Percentiles rank a stretch among this genome's conserved stretches.
Conservation (phyloP, 2,113 vertebrate genomes). For the Choloepus hoffmanni region DNA sequence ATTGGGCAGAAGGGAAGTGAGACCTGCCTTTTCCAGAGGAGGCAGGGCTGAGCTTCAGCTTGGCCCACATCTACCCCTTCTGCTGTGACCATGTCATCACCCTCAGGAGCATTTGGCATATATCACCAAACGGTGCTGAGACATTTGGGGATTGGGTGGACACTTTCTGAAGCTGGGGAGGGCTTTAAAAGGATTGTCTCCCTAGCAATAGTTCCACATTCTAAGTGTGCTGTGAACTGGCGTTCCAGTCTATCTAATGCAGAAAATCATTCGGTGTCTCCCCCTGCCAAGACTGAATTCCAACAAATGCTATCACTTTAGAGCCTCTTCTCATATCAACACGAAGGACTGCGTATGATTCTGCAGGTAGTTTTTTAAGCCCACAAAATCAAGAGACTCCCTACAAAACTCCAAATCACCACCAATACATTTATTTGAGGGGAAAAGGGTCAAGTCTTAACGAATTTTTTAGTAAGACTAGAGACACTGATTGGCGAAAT, state of each 20-base stretch:
- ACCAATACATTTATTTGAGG: slow-evolving; percentile 77
- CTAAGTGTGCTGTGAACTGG: not conserved
- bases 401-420: slow-evolving; percentile 69
- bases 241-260: not conserved
- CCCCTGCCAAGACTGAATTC: not conserved
- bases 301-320: not conserved
- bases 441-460: slow-evolving; percentile 25
- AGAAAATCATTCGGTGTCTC: rapidly evolving
- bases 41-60: not conserved
- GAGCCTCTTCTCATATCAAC: not conserved
- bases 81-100: not conserved
- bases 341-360: not conserved
- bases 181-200: not conserved
- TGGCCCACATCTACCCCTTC: not conserved
- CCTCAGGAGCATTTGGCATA: not conserved
- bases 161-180: not conserved
- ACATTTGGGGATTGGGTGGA: not conserved
- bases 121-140: not conserved
- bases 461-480: not conserved
- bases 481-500: slow-evolving; percentile 25
- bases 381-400: slow-evolving; percentile 6
- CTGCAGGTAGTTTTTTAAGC: not conserved
- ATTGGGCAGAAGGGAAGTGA: not conserved
- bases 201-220: not conserved
- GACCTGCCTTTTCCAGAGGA: not conserved